Evolutionary conservation across 1,140 invertebrate species (phyloP).

Genomic region (Halesus radiatus): DNA sequence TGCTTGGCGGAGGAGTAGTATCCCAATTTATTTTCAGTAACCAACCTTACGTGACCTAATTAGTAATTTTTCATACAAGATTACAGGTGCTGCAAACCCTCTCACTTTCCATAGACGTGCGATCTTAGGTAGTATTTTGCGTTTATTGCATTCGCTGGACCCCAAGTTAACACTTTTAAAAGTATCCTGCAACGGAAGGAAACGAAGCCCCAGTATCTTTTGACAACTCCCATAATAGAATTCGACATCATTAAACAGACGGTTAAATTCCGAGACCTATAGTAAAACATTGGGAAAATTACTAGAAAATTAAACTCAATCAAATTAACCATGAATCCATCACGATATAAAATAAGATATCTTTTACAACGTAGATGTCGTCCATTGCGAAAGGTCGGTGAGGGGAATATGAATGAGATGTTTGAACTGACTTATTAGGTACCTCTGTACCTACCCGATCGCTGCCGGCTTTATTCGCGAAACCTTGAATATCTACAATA

Average conservation of each 20-base stretch:
- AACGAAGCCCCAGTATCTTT: background rate
- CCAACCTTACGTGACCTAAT: background rate
- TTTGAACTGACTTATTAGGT: no score
- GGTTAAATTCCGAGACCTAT: background rate
- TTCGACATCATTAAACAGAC: background rate
- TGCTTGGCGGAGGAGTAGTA: no score
- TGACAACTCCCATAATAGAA: no score
- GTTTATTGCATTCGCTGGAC: background rate
- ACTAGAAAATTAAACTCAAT: background rate
- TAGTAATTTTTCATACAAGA: background rate
- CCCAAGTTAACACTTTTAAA: background rate
- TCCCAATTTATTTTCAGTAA: no score
- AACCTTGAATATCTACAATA: no score
- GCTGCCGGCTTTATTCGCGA: no score
- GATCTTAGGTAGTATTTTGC: background rate
- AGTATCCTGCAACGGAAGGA: background rate
- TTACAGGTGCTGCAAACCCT: background rate
- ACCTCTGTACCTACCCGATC: no score
- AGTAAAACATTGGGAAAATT: background rate
- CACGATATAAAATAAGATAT: no score
- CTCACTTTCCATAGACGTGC: background rate
- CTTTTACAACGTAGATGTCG: no score
- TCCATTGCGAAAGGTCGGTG: no score
- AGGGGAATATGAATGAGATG: no score
- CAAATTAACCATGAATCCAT: no score